Evolutionary conservation across 2,888 invertebrate genomes (phyloP), one percentile per base, ranked within the genome.

Genomic region (Drosophila ochracea): DNA sequence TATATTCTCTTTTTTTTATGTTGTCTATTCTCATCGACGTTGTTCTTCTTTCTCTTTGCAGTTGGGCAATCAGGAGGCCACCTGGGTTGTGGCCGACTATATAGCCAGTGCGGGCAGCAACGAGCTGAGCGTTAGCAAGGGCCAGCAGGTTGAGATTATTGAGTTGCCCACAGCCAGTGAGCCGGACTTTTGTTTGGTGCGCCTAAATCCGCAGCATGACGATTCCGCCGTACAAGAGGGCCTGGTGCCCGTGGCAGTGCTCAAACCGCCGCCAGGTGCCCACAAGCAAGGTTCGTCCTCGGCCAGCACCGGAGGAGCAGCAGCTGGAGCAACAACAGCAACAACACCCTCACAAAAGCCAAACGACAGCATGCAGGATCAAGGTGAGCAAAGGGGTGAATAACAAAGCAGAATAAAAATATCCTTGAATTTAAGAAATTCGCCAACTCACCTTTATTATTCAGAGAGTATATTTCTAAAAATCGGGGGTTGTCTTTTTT

Each of bases 61-160:
- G 97, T 94, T 95, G 68, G 96, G 97, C 87, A 96, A 96, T 68
- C 95, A 96, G 77, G 98, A 98, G 93, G 97, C 97, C 95, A 97
- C 97, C 72, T 97, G 97, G 97, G 97, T 98, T 87, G 95, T 98
- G 67, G 96, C 97, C 78, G 98, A 98, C 93, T 97, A 97, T 93
- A 94, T 94, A 33, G 96, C 97, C n/a, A 94, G 96, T 25, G 94
- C 95, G 16, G 96, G 96, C 80, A 94, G 96, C 55, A 96, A 96
- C 66, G 98, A 98, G 93, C 93, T 98, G 86, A 96, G 96, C 63
- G 98, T 99, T 53, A 95, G 95, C 77, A 97, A 98, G 93, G 98
- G 98, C 31, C 98, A 98, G 94, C 98, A 98, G 94, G 98, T 98
- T 76, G 98, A 98, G 93, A 96, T 98, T 78, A 94, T 98, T 80